Evolutionary conservation across 1,140 invertebrate species (phyloP).

Genomic region (Rhyacophila brunnea): DNA sequence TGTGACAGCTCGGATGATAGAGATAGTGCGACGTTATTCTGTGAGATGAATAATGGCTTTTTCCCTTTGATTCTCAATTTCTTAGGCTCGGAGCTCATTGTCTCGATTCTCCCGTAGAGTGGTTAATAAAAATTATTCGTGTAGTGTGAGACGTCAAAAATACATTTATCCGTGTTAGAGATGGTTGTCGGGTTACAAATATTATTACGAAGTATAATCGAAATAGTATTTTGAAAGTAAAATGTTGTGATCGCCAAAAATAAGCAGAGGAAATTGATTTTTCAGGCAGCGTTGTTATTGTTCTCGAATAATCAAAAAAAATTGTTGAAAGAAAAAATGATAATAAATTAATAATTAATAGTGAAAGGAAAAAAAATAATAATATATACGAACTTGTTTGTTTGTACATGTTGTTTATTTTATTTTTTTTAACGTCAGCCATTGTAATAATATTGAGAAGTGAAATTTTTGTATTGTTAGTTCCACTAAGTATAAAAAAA

Average conservation of each 20-base stretch:
- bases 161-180: conserved; percentile 35
- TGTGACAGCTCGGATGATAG: too few species aligned
- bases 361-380: conserved; percentile 30
- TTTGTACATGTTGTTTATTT: conserved; percentile 35
- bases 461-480: conserved; percentile 31
- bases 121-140: conserved; percentile 7
- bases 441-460: conserved; percentile 31
- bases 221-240: conserved; percentile 26
- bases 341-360: conserved; percentile 31
- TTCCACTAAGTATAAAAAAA: conserved; percentile 21
- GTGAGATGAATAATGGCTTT: too few species aligned
- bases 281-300: conserved; percentile 32
- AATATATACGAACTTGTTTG: conserved; percentile 37
- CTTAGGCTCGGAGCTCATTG: neutral
- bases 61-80: neutral
- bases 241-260: conserved; percentile 9
- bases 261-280: conserved; percentile 23
- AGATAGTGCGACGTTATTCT: too few species aligned
- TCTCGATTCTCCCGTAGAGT: conserved; percentile 38
- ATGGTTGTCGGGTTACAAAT: conserved; percentile 35
- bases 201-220: conserved; percentile 22
- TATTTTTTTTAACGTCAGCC: conserved; percentile 33
- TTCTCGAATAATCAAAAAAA: conserved; percentile 35
- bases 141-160: conserved; percentile 17
- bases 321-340: conserved; percentile 35